These are phyloP conservation scores for Peromyscus aztecus DNA, from an alignment of 2,797 vertebrate genomes.

Conservation along the genomic window DNA sequence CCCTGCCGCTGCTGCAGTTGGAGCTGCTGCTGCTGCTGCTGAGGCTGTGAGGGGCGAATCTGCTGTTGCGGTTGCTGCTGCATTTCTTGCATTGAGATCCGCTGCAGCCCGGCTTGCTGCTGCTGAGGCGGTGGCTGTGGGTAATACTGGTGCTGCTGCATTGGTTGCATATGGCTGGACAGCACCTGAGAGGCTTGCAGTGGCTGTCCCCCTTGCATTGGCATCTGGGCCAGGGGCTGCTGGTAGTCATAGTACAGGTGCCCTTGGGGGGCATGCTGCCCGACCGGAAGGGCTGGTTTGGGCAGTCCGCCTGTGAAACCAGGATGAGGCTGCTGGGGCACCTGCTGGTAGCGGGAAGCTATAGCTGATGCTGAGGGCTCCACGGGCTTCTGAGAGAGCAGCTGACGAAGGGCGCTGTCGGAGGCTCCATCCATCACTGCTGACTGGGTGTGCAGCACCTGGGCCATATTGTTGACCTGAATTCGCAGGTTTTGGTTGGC, in stretches of 20 bases:
- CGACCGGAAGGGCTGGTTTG: conserved; percentile 88
- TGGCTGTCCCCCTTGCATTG: conserved; percentile 86
- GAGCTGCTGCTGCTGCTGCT: conserved; percentile 83
- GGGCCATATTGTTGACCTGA: conserved; percentile 90
- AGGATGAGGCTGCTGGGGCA: conserved; percentile 88
- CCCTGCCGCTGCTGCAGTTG: conserved; percentile 85
- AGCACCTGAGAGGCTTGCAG: conserved; percentile 88
- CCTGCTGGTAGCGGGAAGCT: conserved; percentile 87
- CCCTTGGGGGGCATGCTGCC: conserved; percentile 85
- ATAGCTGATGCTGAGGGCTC: conserved; percentile 85
- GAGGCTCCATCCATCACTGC: conserved; percentile 85
- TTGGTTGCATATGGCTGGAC: conserved; percentile 87
- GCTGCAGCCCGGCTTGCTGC: conserved; percentile 84
- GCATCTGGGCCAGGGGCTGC: conserved; percentile 88
- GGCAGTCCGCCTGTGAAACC: conserved; percentile 86
- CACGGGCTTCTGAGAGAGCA: conserved; percentile 89
- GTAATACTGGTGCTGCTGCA: conserved; percentile 90
- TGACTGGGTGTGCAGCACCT: conserved; percentile 88
- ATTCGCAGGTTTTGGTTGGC: conserved; percentile 91
- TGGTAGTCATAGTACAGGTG: conserved; percentile 90
- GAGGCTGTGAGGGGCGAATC: conserved; percentile 79
- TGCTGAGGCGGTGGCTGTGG: conserved; percentile 80
- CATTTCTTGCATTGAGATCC: conserved; percentile 87
- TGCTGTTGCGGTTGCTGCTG: conserved; percentile 84
- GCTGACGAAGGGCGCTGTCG: conserved; percentile 90